Base-by-base conservation (phyloP, 2,113 vertebrate genomes). In the Cromileptes altivelis region DNA sequence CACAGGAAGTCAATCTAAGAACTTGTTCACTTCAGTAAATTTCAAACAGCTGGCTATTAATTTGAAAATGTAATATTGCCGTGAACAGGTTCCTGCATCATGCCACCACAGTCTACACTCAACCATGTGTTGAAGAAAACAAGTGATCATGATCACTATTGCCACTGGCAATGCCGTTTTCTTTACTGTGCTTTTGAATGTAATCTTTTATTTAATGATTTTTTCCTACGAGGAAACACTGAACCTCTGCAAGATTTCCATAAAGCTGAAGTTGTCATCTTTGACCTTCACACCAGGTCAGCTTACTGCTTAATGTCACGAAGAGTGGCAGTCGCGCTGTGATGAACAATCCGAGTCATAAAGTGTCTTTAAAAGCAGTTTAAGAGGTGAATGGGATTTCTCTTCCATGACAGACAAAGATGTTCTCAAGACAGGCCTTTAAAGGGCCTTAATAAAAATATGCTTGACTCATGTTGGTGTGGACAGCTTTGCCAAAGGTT, bases 211-310 rank as follows among this genome's bases (percentile, higher is more conserved):
- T 45, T 9, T 12, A 45, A 11, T 12, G 33, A 37, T 45, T 45
- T 45, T 45, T 55, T 6, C 50, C 68, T 56, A 49, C 11, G 5
- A 62, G 23, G 53, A 79, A 62, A 60, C 11, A 52, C 18, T 70
- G 63, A 74, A 76, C 78, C 47, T 45, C 80, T 77, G 56, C 64
- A 52, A 37, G 58, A 74, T 74, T 25, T 76, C 58, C 30, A 65
- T 70, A 62, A 37, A 37, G 33, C 47, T 53, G 30, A 65, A 74
- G 61, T 65, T 88, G 78, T 87, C 86, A 79, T 89, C 56, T 70
- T n/a, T 90, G 90, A 92, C 90, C 89, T 91, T 91, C 82, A 85
- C 47, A 40, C 75, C 65, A 21, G 84, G 71, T 90, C 62, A 57
- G 70, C 74, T 65, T 57, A 55, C 69, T 49, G 55, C 60, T 88